phyloP scores from a whole-genome alignment of 2,113 vertebrate species.

The Myxocyprinus asiaticus region DNA sequence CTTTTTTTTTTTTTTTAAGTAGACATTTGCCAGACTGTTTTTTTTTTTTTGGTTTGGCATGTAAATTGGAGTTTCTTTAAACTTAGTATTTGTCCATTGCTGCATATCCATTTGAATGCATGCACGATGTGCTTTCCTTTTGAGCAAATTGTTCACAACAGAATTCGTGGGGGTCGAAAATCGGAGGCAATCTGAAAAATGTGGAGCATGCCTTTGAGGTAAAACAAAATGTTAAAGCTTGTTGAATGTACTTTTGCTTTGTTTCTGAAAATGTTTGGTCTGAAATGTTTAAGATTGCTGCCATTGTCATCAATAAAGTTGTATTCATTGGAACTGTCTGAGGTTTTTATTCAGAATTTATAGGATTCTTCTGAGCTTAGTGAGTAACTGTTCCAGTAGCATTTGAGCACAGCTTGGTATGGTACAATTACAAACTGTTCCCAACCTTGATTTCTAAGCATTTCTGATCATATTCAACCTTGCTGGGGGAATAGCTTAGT shows the following conservation, averaged over 20 bases:
- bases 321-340: conserved; percentile 59
- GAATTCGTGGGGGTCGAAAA: conserved; percentile 84
- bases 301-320: conserved; percentile 50
- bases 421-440: no score
- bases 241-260: conserved; percentile 54
- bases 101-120: conserved; percentile 78
- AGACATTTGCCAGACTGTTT: conserved; percentile 4
- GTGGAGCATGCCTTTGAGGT: conserved; percentile 92
- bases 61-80: conserved; percentile 52
- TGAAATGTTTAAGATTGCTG: conserved; percentile 66
- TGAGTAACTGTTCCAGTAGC: no score
- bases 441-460: no score
- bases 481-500: no score
- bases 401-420: no score
- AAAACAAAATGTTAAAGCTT: conserved; percentile 66
- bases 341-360: not conserved
- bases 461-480: no score
- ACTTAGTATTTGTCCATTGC: conserved; percentile 55
- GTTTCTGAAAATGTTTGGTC: conserved; percentile 46
- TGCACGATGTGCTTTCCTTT: conserved; percentile 85
- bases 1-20: conserved; percentile 47
- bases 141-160: conserved; percentile 89
- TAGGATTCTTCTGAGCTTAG: no score
- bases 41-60: conserved; percentile 43
- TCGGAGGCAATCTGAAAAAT: conserved; percentile 84